A percentile compares a stretch with the other conserved stretches of the same genome.
phyloP scores from a whole-genome alignment of 2,797 vertebrate genomes.

The Sciurus vulgaris region DNA sequence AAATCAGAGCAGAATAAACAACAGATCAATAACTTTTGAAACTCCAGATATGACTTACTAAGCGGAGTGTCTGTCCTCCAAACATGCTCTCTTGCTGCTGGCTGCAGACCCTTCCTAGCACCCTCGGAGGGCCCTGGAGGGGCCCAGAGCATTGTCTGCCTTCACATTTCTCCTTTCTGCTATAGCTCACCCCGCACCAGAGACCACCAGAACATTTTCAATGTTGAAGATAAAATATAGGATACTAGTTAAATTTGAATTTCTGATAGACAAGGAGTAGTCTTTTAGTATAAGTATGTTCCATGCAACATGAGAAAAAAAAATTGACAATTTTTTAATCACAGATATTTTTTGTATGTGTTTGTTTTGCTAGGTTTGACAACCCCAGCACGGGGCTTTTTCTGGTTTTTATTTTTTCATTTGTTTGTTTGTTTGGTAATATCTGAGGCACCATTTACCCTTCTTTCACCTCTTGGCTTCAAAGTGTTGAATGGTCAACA shows the following conservation, averaged over 20 bases:
- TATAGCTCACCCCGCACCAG: neutral
- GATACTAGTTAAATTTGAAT: slow-evolving; percentile 44
- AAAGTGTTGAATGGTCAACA: neutral
- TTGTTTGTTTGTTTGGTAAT: neutral
- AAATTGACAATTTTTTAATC: neutral
- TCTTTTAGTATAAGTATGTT: slow-evolving; percentile 14
- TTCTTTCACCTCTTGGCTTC: neutral
- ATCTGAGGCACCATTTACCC: neutral
- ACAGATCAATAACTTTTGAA: slow-evolving; percentile 59
- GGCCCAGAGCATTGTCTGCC: neutral
- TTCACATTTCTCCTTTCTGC: neutral
- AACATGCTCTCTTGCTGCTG: neutral
- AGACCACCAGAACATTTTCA: neutral
- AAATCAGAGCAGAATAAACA: slow-evolving; percentile 39
- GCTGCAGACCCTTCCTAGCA: neutral
- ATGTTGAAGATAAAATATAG: slow-evolving; percentile 1
- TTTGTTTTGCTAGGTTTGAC: neutral
- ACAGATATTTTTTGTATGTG: too few relatives aligned
- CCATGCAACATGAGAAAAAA: neutral
- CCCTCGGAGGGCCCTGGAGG: neutral
- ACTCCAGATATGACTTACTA: slow-evolving; percentile 35
- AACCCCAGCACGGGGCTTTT: neutral
- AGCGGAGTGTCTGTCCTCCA: slow-evolving; percentile 21
- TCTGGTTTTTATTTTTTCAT: neutral
- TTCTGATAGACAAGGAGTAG: neutral